A percentile compares a stretch with the other conserved stretches of the same genome.
phyloP scores from a whole-genome alignment of 1,140 invertebrate genomes.

The Acyrthosiphon pisum region DNA sequence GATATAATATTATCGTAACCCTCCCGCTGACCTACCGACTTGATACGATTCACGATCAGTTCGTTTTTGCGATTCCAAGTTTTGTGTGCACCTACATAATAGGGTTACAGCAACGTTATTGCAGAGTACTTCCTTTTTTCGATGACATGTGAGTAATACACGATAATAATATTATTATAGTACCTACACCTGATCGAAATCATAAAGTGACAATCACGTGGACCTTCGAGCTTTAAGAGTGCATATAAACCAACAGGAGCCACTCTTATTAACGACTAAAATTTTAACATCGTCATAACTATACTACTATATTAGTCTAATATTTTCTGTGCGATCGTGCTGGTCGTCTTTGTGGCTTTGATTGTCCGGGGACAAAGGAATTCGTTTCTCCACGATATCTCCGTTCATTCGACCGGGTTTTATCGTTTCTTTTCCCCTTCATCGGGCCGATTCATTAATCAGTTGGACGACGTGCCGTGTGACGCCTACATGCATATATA shows the following conservation, averaged over 20 bases:
- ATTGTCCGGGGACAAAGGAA: not conserved
- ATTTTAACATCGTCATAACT: not conserved
- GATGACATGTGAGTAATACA: conserved; percentile 43
- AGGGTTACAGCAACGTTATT: not conserved
- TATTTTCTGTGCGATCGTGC: too few relatives aligned
- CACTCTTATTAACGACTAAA: not conserved
- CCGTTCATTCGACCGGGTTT: not conserved
- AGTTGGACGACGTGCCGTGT: not conserved
- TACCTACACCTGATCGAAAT: not conserved
- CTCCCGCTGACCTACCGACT: not conserved
- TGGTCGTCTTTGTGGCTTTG: too few relatives aligned
- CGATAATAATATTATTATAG: not conserved
- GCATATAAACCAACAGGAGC: not conserved
- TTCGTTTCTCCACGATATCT: not conserved
- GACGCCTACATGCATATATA: not conserved
- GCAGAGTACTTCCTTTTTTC: not conserved
- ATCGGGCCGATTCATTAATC: not conserved
- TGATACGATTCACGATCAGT: not conserved
- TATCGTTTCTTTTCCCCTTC: not conserved
- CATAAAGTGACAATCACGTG: not conserved
- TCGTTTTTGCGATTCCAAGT: not conserved
- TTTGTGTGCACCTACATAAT: not conserved
- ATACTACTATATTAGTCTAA: too few relatives aligned
- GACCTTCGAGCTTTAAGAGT: not conserved
- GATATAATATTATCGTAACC: not conserved